Evolutionary conservation across 2,888 invertebrate genomes (phyloP).

Genomic region (Leucozona laternaria): DNA sequence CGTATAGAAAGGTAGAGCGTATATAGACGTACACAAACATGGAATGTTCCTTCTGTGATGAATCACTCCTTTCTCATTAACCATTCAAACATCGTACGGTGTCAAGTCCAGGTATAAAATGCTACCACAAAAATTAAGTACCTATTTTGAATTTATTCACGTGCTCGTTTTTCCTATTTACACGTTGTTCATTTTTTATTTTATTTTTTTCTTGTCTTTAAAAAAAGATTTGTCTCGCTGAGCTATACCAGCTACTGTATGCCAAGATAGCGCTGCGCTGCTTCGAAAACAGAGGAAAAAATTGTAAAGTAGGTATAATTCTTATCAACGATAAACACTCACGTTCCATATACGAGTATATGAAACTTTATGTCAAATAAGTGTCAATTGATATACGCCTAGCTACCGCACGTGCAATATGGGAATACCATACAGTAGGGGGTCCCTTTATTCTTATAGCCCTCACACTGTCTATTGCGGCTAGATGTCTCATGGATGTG

Average conservation of each 20-base stretch:
- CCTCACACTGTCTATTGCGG: neutral
- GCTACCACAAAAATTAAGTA: conserved; percentile 31
- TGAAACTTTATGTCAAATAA: conserved; percentile 68
- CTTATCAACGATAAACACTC: conserved; percentile 60
- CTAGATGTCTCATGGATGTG: neutral
- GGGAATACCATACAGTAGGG: neutral
- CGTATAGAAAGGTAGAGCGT: too few relatives aligned
- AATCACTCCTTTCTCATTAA: conserved; percentile 53
- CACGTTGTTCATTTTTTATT: neutral
- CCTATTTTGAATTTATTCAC: neutral
- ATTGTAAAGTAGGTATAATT: conserved; percentile 32
- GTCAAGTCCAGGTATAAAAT: conserved; percentile 32
- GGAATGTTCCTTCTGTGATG: conserved; percentile 20
- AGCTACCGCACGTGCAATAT: conserved; percentile 55
- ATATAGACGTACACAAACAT: neutral
- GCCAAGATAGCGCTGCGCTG: too few relatives aligned
- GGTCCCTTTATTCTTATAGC: neutral
- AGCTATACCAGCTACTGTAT: conserved; percentile 13
- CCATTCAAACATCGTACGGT: conserved; percentile 41
- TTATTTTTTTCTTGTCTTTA: neutral
- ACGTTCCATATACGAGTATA: conserved; percentile 44
- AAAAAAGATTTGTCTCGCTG: neutral
- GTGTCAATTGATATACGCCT: conserved; percentile 68
- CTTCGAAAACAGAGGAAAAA: neutral
- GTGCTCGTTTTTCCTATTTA: conserved; percentile 1